Base-by-base conservation (phyloP, 2,888 invertebrate genomes). In the Troides aeacus region DNA sequence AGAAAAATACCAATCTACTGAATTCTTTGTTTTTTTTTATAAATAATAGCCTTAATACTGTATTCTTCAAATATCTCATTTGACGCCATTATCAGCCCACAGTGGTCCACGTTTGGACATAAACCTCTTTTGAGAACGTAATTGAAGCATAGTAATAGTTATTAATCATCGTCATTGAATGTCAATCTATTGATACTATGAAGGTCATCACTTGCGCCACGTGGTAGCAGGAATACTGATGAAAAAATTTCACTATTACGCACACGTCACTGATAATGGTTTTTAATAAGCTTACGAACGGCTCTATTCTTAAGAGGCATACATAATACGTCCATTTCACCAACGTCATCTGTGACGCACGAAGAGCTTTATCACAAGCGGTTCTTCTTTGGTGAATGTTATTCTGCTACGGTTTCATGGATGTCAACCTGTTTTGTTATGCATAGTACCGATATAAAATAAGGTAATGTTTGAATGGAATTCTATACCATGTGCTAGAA, bases 301-400 rank as follows among this genome's bases (percentile, higher is more conserved):
- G 62, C 58, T 62, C 57, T 30, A 74, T 75, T 73, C 75, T 53
- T 24, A 18, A 58, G 21, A 63, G 61, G 46, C 23, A 59, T 64
- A 61, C 23, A 59, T 64, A 61, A 73, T 74, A 70, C 71, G 72
- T 75, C 59, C 72, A 78, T 82, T 82, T 84, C 81, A 82, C 77
- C 56, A 71, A 73, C 72, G 75, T 79, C 77, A 76, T 83, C 81
- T 78, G 81, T 86, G 88, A 88, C 87, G 86, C 84, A 87, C 81
- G 77, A 76, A 78, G 78, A 76, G 75, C 77, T 78, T 78, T 81
- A 84, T 82, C 80, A 80, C 79, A 83, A 72, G n/a, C 53, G 53
- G 18, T 53, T 53, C 8, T n/a, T 7, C 2, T 6, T 4, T 5
- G n/a, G 7, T 53, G n/a, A 53, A 46, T 46, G 12, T 53, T n/a